Evolutionary conservation across 2,113 vertebrate genomes (phyloP), one percentile per base, ranked within the genome.

Genomic region (Pionites leucogaster): DNA sequence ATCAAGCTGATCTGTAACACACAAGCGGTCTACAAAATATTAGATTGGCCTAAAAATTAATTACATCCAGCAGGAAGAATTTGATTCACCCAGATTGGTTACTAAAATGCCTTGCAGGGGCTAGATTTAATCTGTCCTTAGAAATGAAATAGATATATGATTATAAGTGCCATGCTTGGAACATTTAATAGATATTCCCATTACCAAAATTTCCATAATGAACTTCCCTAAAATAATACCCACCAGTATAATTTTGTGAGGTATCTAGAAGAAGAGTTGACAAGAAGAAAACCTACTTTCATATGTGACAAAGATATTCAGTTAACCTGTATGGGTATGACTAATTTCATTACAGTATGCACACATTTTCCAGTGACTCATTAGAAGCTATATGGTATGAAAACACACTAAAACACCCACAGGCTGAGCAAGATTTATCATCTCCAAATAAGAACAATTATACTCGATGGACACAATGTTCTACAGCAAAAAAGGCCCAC

Each of bases 111-210:
- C 85, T 59, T 25, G 31, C 44, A 62, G 17, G 81, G 64, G 77
- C 69, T 33, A 82, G 79, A 79, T 72, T 93, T 39, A 96, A 94
- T 92, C 65, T 71, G 82, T 96, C 70, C 70, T 97, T 59, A 71
- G 92, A 62, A 97, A 94, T 87, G 31, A 93, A 96, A 94, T 72
- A 72, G 93, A 95, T 72, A 96, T 37, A 33, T 11, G 5, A 94
- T 95, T 95, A 75, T 79, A 89, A 83, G 92, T 79, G 95, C 79
- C 94, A 95, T 84, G 82, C 60, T 93, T 94, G 77, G 47, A 95
- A 96, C 94, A 85, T 65, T 90, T 52, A 95, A 97, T 97, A 97
- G 92, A 97, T 96, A 96, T 67, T 79, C 64, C 77, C 70, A 97
- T 94, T 97, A 96, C 86, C 76, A 91, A 84, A 95, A 96, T 83